A percentile compares a stretch with the other conserved stretches of the same genome.
phyloP scores from a whole-genome alignment of 2,797 vertebrate species.

The Hyperoplus lanceolatus region DNA sequence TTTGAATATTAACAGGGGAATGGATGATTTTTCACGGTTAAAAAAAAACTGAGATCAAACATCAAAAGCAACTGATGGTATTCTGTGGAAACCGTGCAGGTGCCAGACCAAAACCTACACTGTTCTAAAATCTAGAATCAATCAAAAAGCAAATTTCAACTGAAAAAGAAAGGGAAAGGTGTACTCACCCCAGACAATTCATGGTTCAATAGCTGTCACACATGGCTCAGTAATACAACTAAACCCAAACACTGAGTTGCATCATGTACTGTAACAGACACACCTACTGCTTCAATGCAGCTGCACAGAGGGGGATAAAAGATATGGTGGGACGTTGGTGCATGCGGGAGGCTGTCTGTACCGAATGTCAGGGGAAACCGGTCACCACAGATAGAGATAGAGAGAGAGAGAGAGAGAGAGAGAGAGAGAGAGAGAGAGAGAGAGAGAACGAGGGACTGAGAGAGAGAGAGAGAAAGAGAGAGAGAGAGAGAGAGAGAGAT shows the following conservation, averaged over 20 bases:
- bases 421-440: conserved; percentile 23
- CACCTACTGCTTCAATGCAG: conserved; percentile 36
- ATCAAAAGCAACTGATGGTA: conserved; percentile 16
- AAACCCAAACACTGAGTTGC: conserved; percentile 23
- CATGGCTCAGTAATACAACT: conserved; percentile 61
- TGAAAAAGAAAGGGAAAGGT: conserved; percentile 19
- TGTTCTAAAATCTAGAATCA: not conserved
- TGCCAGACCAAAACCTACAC: not conserved
- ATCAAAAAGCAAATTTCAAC: not conserved
- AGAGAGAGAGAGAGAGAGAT: conserved; percentile 62
- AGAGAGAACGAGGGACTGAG: conserved; percentile 28
- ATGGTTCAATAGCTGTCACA: conserved; percentile 76
- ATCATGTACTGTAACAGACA: conserved; percentile 13
- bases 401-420: not conserved
- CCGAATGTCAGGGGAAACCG: conserved; percentile 68
- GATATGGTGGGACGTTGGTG: conserved; percentile 55
- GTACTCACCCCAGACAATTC: conserved; percentile 92
- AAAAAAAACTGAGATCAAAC: conserved; percentile 11
- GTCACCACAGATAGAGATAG: conserved; percentile 64
- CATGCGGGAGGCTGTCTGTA: conserved; percentile 68
- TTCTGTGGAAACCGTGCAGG: conserved; percentile 16
- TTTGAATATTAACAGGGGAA: not conserved
- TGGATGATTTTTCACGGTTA: not conserved
- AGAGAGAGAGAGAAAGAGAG: not conserved
- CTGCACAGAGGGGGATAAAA: conserved; percentile 33